Percentiles rank a stretch among this genome's conserved stretches.
Conservation (phyloP, 37 sponge, comb jelly and placozoan species). For the Chondrilla cf. caribensis region DNA sequence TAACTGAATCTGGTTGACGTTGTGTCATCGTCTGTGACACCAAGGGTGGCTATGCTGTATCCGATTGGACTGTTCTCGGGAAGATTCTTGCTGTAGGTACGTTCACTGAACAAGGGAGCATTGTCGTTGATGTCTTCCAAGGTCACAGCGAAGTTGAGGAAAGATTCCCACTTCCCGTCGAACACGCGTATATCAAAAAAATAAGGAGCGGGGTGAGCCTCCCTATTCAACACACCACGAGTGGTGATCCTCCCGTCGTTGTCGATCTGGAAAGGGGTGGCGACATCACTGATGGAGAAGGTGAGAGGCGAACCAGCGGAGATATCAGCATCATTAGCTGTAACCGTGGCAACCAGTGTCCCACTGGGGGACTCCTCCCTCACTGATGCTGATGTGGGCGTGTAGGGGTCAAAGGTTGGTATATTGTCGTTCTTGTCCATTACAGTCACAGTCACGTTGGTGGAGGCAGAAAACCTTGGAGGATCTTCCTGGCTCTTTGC, state of each 20-base stretch:
- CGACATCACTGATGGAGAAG: background rate
- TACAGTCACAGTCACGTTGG: constrained; percentile 35
- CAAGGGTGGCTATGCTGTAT: constrained; percentile 6
- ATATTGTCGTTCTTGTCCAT: constrained; percentile 28
- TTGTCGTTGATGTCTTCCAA: constrained; percentile 55
- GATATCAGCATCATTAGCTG: constrained; percentile 12
- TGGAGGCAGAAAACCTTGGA: background rate
- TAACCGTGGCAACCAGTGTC: background rate
- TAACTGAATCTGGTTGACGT: constrained; percentile 27
- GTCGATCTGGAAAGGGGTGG: constrained; percentile 22
- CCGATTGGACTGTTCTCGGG: constrained; percentile 42
- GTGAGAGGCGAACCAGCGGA: background rate
- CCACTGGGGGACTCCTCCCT: background rate
- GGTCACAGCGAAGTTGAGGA: background rate
- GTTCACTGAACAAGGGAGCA: constrained; percentile 42
- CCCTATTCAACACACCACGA: constrained; percentile 46
- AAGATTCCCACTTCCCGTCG: background rate
- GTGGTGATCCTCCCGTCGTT: constrained; percentile 29
- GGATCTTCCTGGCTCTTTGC: constrained; percentile 32
- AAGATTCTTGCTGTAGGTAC: constrained; percentile 25
- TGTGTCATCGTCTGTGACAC: constrained; percentile 51
- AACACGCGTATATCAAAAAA: background rate
- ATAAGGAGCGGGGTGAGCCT: background rate
- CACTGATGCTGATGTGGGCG: background rate
- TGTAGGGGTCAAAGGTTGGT: constrained; percentile 12